Base-by-base conservation (phyloP, 2,797 vertebrate genomes). In the Falco peregrinus region DNA sequence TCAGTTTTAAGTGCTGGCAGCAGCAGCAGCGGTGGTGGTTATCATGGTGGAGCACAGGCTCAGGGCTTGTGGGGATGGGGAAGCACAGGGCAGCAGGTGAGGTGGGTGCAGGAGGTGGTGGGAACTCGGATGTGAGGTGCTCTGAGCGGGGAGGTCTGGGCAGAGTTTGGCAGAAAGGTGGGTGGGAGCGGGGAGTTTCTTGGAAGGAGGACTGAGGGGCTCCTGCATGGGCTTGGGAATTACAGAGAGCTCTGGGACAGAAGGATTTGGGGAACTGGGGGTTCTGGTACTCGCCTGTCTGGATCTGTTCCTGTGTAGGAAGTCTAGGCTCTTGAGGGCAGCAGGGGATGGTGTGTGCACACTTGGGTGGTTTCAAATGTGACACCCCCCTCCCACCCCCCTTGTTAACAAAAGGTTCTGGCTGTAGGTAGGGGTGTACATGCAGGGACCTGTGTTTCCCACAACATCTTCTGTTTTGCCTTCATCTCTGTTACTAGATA, bases 311-410 rank as follows among this genome's bases (percentile, higher is more conserved):
- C 31, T 47, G 24, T 71, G 45, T 45, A n/a, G 80, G 37, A 65
- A 61, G 13, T 29, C 11, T 7, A 1, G 9, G 60, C 28, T 67
- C 35, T 0, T 0, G 4, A 31, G 47, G 54, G 26, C 29, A 61
- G 76, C 31, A 31, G 33, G 31, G 14, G 59, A 12, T 50, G 48
- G 13, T 54, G 43, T 19, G 28, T 65, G 63, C 41, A 22, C 54
- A 11, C n/a, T 29, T 35, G 39, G 6, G 59, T 73, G 59, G 7
- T 33, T 77, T 89, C 57, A 31, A 4, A 1, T 1, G 25, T 67
- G 47, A 35, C 4, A 8, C 25, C 7, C 13, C 12, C 18, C 5
- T 4, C 6, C 5, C 25, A 19, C 4, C 29, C 24, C 4, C 1
- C 6, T 11, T 37, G 26, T 41, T 87, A 47, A 22, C 24, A 56